Evolutionary conservation across 1,140 invertebrate species (phyloP), one percentile per base, ranked within the genome.

Genomic region (Tetragonula clypearis): DNA sequence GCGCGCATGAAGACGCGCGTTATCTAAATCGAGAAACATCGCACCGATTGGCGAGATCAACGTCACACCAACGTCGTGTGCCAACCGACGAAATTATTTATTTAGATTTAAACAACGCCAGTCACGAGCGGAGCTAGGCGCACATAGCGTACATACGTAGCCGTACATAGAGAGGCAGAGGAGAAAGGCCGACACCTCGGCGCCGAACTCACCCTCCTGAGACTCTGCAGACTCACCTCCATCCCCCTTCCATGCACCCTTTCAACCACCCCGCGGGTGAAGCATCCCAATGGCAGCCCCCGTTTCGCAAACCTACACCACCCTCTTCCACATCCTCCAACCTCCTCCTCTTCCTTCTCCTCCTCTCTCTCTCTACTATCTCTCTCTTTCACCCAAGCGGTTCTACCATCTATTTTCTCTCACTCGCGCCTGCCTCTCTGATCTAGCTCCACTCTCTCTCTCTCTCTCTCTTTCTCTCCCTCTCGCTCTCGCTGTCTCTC

Each of bases 191-290:
- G 94, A 94, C 94, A 95, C 94, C 94, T 94, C 92, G 94, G 94
- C 94, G 94, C 94, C 94, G 93, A 93, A 94, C 94, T 94, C 94
- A 94, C 93, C 94, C 94, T 92, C 92, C 92, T 91, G 92, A 93
- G 93, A 94, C 94, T 95, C 93, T 92, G 92, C 93, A 94, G 93
- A 93, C 94, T 94, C 94, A 94, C 93, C 93, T 94, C 93, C 92
- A 89, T 91, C 91, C 89, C 91, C 85, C 90, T 89, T 86, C 85
- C 90, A 71, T 83, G 49, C 81, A 88, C 86, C 88, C 88, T 87
- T 89, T 87, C 87, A 83, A 72, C 84, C 89, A 85, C 86, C 81
- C 89, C 89, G 86, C 92, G 87, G 87, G 83, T 86, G 89, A 92
- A 89, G 93, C 92, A 92, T 91, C 91, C 91, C 91, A 92, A 92